Base-by-base conservation (phyloP, 1,140 invertebrate species). In the Bathynomus jamesi region DNA sequence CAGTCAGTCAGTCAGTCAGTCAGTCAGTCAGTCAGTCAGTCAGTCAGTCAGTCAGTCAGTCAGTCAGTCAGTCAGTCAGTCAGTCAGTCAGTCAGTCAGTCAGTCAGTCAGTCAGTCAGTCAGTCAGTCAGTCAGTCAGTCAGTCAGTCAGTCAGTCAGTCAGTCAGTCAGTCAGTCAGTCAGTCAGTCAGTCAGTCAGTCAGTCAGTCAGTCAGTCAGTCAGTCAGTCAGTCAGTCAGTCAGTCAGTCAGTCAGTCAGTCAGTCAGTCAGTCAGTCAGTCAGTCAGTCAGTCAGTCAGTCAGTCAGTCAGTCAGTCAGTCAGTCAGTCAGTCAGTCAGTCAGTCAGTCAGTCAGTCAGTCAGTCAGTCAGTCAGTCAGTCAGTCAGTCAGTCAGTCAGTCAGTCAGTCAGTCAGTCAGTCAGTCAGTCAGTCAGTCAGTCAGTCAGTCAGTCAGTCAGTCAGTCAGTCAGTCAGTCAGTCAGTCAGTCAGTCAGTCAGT, bases 1-100 rank as follows among this genome's bases (percentile, higher is more conserved):
- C 76, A 76, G 76, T 78, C 69, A 78, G 61, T 78, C 73, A 78
- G 76, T 74, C 71, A 76, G 71, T 76, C 75, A 76, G 71, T 78
- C 75, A 75, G 60, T 74, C 75, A 76, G 76, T 76, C 75, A 76
- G 70, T 76, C 69, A 78, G 76, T 78, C 76, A 76, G 74, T 77
- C 74, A 75, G 73, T 76, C 73, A 75, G 65, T 75, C 73, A 76
- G 65, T 75, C 73, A 76, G 65, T 75, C 73, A 75, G 73, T 75
- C 73, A 75, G 73, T 75, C 74, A 76, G 75, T 76, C 74, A 76
- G 74, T 76, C 74, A 76, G 67, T 76, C 75, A 76, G 74, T 76
- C 32, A 40, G 32, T 40, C 32, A 40, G 32, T 40, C 32, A 40
- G 32, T 40, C 32, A 40, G 32, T 40, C 32, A 40, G 32, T 40